A percentile compares a stretch with the other conserved stretches of the same genome.
phyloP scores from a whole-genome alignment of 1,140 invertebrate species.

The Eubasilissa regina region DNA sequence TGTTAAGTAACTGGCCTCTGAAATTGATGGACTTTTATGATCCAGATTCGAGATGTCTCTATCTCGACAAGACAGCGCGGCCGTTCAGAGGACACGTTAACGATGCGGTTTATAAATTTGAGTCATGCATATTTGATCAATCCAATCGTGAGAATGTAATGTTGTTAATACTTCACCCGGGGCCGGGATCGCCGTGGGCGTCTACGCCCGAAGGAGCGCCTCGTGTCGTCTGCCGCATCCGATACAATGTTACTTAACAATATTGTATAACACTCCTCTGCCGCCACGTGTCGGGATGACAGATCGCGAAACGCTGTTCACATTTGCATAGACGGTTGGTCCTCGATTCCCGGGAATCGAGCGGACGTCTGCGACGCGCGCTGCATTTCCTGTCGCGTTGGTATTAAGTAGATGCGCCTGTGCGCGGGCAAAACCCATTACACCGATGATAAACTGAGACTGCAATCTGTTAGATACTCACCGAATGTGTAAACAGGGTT shows the following conservation, averaged over 20 bases:
- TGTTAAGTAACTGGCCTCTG: too few relatives aligned
- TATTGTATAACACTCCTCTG: not conserved
- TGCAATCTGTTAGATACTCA: not conserved
- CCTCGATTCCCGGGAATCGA: slow-evolving; percentile 9
- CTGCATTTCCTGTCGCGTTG: slow-evolving; percentile 9
- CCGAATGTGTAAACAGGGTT: not conserved
- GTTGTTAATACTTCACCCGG: slow-evolving; percentile 28
- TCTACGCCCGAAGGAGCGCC: not conserved
- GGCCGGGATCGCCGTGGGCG: not conserved
- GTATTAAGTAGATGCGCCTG: not conserved
- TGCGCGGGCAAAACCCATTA: not conserved
- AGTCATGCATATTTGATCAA: slow-evolving; percentile 36
- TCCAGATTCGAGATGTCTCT: not conserved
- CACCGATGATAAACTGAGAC: not conserved
- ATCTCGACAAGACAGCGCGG: not conserved
- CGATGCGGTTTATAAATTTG: slow-evolving; percentile 9
- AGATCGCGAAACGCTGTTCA: not conserved
- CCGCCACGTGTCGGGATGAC: slow-evolving; percentile 28
- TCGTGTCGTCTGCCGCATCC: slow-evolving; percentile 12
- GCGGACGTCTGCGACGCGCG: slow-evolving; percentile 4
- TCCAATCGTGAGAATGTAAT: slow-evolving; percentile 45
- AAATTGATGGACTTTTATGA: not conserved
- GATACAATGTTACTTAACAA: not conserved
- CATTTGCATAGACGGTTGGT: slow-evolving; percentile 10
- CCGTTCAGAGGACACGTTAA: not conserved